phyloP scores from a whole-genome alignment of 2,797 vertebrate genomes.

The Oreortyx pictus region DNA sequence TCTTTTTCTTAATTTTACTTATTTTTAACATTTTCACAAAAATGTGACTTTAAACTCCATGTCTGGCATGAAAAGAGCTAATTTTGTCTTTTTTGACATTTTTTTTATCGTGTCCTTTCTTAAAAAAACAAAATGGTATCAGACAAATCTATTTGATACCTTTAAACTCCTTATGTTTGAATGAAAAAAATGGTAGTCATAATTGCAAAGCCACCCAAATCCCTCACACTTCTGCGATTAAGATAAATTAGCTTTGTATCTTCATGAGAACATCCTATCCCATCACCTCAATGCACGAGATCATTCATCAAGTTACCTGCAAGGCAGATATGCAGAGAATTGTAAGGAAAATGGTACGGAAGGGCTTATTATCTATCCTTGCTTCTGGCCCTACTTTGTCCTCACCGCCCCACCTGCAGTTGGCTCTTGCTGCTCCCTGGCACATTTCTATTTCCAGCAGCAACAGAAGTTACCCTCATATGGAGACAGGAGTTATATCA shows the following conservation, averaged over 20 bases:
- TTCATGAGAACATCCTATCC: neutral
- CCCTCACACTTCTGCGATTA: neutral
- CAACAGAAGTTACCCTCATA: neutral
- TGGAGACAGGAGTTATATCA: accelerated
- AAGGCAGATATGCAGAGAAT: neutral
- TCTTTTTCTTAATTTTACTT: neutral
- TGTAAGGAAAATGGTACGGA: neutral
- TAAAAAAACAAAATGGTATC: neutral
- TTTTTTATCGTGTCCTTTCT: neutral
- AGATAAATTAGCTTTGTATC: neutral
- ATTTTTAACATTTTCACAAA: neutral
- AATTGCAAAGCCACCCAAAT: conserved; percentile 3
- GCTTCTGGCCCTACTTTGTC: neutral
- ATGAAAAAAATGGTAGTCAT: neutral
- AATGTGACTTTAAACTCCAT: neutral
- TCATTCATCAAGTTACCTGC: neutral
- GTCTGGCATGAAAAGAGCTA: neutral
- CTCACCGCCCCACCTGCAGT: neutral
- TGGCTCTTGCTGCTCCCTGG: neutral
- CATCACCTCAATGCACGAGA: neutral
- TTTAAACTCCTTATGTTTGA: neutral
- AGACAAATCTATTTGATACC: neutral
- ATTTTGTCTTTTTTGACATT: neutral
- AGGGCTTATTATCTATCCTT: neutral
- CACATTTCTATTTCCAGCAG: accelerated